Conservation (phyloP, 2,113 vertebrate genomes). For the Pterocles burchelli region DNA sequence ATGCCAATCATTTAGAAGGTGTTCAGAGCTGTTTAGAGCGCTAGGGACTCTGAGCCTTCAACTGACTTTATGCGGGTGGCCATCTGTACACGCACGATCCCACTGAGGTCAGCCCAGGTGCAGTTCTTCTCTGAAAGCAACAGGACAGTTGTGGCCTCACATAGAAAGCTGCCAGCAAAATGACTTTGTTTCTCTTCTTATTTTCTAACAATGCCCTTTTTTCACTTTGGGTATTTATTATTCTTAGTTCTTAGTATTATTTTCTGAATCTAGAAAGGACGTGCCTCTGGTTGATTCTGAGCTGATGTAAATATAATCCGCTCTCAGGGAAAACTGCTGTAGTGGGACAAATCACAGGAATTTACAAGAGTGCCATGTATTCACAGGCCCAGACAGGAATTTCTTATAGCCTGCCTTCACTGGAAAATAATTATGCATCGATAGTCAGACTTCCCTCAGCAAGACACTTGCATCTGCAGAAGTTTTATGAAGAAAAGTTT, state of each 20-base stretch:
- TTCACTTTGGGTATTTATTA: not conserved
- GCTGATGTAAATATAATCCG: not conserved
- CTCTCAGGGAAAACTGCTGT: not conserved
- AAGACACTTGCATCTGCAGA: not conserved
- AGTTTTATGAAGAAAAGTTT: not conserved
- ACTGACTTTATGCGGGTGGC: not conserved
- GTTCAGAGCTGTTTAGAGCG: not conserved
- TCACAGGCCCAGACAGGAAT: not conserved
- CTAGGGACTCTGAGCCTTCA: not conserved
- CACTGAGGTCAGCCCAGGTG: not conserved
- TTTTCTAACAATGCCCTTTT: not conserved
- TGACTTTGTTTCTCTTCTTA: not conserved
- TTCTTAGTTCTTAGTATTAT: not conserved
- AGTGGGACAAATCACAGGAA: not conserved
- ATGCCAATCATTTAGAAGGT: fast-evolving
- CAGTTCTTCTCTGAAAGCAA: not conserved
- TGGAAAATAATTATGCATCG: not conserved
- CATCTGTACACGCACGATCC: fast-evolving
- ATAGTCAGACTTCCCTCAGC: not conserved
- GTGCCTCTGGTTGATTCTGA: not conserved
- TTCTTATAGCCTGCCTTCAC: not conserved
- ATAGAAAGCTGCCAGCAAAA: not conserved
- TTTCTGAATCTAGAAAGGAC: not conserved
- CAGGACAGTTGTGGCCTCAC: fast-evolving
- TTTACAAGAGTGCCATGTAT: not conserved